Evolutionary conservation across 2,113 vertebrate genomes (phyloP).

Genomic region (Romanogobio albipinnatus): DNA sequence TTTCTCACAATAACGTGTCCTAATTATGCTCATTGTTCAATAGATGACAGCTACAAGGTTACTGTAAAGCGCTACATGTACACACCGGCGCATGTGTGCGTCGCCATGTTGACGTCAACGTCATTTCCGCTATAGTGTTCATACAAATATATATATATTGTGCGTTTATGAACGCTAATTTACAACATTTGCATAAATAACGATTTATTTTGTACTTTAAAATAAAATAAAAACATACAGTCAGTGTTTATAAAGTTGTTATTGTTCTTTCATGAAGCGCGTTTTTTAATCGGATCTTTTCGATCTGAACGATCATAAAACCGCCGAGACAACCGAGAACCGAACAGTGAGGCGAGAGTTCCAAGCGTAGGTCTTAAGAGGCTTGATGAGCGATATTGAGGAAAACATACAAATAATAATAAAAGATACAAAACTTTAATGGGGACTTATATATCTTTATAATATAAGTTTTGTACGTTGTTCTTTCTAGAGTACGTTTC

Average conservation of each 20-base stretch:
- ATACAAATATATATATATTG: neutral
- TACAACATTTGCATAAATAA: neutral
- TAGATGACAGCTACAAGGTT: conserved; percentile 1
- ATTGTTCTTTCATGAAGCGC: neutral
- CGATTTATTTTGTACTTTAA: neutral
- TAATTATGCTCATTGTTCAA: too few species aligned
- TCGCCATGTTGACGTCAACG: conserved; percentile 2
- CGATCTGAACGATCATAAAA: too few species aligned
- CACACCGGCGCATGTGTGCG: neutral
- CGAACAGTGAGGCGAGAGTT: too few species aligned
- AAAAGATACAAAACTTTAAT: too few species aligned
- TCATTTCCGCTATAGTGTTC: neutral
- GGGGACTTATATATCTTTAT: too few species aligned
- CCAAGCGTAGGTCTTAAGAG: too few species aligned
- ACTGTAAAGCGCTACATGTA: neutral
- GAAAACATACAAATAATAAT: too few species aligned
- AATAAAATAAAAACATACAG: neutral
- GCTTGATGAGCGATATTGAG: too few species aligned
- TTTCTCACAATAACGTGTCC: neutral
- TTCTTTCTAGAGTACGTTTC: too few species aligned
- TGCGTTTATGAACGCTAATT: neutral
- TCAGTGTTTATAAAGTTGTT: neutral
- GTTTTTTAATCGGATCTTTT: too few species aligned
- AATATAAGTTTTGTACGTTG: too few species aligned
- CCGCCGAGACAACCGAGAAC: too few species aligned